Percentiles rank a stretch among this genome's conserved stretches.
Evolutionary conservation across 2,797 vertebrate species (phyloP).

Genomic region (Hyperoplus immaculatus): DNA sequence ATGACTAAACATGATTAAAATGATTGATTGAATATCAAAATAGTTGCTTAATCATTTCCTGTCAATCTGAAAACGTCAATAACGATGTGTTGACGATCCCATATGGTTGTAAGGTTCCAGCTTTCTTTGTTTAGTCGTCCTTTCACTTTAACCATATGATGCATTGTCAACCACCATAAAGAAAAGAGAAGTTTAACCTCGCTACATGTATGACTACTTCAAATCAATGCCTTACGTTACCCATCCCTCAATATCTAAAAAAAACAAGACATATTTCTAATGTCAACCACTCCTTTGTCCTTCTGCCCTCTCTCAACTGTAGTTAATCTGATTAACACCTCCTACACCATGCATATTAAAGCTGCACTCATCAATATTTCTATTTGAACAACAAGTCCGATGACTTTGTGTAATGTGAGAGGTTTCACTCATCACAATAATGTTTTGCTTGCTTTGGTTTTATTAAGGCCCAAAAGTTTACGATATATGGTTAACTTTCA

Average conservation of each 20-base stretch:
- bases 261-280: slow-evolving; percentile 1
- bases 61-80: neutral
- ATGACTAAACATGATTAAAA: neutral
- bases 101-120: too few relatives aligned
- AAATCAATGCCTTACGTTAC: neutral
- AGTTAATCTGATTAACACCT: neutral
- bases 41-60: too few relatives aligned
- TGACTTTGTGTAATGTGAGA: neutral
- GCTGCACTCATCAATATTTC: neutral
- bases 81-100: too few relatives aligned
- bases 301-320: neutral
- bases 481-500: neutral
- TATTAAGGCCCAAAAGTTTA: neutral
- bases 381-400: neutral
- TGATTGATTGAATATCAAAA: neutral
- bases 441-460: neutral
- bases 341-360: neutral
- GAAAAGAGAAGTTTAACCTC: neutral
- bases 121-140: neutral
- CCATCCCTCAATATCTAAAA: neutral
- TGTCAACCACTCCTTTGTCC: neutral
- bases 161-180: neutral
- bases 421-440: neutral
- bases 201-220: neutral
- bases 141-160: neutral